These are phyloP conservation scores for Naja naja DNA, from an alignment of 2,113 vertebrate species.

Conservation along the genomic window DNA sequence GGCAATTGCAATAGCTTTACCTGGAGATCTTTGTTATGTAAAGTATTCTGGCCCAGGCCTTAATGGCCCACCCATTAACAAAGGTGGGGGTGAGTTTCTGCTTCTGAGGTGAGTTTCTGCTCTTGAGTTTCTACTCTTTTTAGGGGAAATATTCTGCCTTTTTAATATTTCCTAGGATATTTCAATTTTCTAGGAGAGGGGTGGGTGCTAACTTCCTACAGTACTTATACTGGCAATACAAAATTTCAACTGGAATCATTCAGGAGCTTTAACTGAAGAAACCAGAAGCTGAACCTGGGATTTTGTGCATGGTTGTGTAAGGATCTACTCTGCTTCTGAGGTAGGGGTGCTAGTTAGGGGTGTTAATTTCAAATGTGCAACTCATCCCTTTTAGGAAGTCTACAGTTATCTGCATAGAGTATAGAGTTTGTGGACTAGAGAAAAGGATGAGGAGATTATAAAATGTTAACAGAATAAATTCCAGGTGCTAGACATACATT, in stretches of 20 bases:
- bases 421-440: background rate
- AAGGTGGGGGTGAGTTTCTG: no score
- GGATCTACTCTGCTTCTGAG: background rate
- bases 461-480: background rate
- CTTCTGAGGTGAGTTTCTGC: no score
- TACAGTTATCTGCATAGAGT: background rate
- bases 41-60: no score
- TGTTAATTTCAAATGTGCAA: background rate
- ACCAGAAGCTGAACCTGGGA: background rate
- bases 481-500: background rate
- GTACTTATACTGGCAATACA: background rate
- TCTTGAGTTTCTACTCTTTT: no score
- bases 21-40: no score
- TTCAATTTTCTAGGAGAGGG: no score
- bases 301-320: background rate
- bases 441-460: background rate
- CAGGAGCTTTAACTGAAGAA: background rate
- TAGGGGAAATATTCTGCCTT: no score
- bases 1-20: no score
- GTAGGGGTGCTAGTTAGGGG: background rate
- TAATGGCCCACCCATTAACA: no score
- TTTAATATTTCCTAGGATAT: no score
- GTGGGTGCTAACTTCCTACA: background rate
- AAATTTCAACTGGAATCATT: background rate
- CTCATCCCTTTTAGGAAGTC: background rate